These are phyloP conservation scores for Capra hircus DNA, from an alignment of 2,113 vertebrate genomes.

Conservation along the genomic window DNA sequence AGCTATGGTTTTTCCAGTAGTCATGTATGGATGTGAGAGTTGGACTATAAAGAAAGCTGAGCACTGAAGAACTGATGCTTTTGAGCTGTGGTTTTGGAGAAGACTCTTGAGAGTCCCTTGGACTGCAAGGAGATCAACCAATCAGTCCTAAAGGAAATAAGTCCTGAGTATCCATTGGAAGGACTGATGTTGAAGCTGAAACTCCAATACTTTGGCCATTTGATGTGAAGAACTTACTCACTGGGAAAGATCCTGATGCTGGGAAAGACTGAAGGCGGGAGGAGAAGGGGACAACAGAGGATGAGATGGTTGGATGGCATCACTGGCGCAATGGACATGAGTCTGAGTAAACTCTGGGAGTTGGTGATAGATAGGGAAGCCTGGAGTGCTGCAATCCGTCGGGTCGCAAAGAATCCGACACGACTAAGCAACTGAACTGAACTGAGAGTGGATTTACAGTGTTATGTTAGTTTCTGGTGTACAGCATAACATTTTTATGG, in stretches of 20 bases:
- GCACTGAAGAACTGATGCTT: not conserved
- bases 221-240: not conserved
- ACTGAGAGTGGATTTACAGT: not conserved
- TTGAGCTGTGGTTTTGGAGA: not conserved
- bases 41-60: not conserved
- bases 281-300: not conserved
- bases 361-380: not conserved
- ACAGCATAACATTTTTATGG: not conserved
- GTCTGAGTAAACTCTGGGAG: not conserved
- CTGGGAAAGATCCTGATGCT: not conserved
- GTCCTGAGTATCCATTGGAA: not conserved
- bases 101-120: not conserved
- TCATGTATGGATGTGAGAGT: not conserved
- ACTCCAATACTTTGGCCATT: not conserved
- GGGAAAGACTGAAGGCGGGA: not conserved
- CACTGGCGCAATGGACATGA: not conserved
- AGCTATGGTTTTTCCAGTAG: not conserved
- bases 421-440: rapidly evolving
- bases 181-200: not conserved
- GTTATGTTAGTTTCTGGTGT: not conserved
- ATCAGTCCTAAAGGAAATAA: not conserved
- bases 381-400: not conserved
- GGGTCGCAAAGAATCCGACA: rapidly evolving
- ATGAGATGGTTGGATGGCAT: not conserved
- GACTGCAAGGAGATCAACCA: not conserved